Conservation (phyloP, 1,140 invertebrate species). For the Drosophila setifemur region DNA sequence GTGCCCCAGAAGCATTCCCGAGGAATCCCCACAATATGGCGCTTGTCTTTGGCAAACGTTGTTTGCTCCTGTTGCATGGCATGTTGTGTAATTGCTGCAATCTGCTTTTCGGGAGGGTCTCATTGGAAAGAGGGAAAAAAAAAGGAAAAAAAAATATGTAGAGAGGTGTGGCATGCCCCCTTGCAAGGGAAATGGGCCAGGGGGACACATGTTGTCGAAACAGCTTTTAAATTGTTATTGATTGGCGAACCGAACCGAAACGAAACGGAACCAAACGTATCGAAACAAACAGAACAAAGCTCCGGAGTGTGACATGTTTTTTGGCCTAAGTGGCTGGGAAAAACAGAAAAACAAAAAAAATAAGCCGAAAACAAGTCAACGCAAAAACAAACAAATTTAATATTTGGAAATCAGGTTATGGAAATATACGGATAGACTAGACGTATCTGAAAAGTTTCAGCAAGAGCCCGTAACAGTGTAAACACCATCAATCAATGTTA, state of each 20-base stretch:
- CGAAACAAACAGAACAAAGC: constrained; percentile 22
- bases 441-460: constrained; percentile 24
- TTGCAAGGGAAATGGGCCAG: background rate
- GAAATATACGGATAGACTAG: constrained; percentile 37
- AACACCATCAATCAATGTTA: constrained; percentile 42
- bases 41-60: constrained; percentile 56
- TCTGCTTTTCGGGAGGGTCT: constrained; percentile 46
- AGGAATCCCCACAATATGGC: constrained; percentile 55
- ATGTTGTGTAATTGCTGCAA: constrained; percentile 77
- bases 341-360: background rate
- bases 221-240: constrained; percentile 80
- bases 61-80: constrained; percentile 53
- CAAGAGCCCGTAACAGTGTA: constrained; percentile 18
- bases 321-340: constrained; percentile 34
- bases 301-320: constrained; percentile 57
- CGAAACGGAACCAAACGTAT: constrained; percentile 19
- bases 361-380: constrained; percentile 17
- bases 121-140: constrained; percentile 16
- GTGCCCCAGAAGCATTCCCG: background rate
- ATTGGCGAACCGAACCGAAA: constrained; percentile 42
- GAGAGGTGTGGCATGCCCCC: constrained; percentile 32
- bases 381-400: constrained; percentile 73
- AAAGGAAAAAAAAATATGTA: background rate
- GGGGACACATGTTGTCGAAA: constrained; percentile 71
- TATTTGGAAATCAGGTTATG: constrained; percentile 65